phyloP scores from a whole-genome alignment of 1,140 invertebrate species.

The Zaprionus kolodkinae region DNA sequence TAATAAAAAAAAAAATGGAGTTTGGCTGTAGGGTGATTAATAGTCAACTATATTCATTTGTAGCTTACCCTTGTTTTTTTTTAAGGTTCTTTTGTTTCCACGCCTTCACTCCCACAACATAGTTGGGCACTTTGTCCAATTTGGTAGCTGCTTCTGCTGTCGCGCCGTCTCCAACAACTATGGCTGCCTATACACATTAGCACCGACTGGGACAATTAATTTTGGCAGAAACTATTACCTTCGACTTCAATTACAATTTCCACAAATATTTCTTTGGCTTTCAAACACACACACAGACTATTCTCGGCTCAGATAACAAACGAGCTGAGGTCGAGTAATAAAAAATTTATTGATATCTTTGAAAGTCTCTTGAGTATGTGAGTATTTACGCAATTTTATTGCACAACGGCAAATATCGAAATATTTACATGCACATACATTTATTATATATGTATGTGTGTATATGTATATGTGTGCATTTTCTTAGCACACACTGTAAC shows the following conservation, averaged over 20 bases:
- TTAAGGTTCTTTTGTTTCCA: constrained; percentile 3
- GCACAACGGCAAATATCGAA: constrained; percentile 38
- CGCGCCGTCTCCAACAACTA: constrained; percentile 18
- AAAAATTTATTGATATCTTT: constrained; percentile 59
- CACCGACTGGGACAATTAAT: constrained; percentile 36
- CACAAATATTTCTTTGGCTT: constrained; percentile 42
- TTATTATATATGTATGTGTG: background rate
- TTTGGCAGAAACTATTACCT: constrained; percentile 38
- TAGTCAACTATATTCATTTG: too few relatives aligned
- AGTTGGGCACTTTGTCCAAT: constrained; percentile 30
- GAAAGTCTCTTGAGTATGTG: constrained; percentile 29
- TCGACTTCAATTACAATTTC: constrained; percentile 36
- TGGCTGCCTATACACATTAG: constrained; percentile 38
- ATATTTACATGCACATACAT: constrained; percentile 29
- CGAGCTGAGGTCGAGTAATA: constrained; percentile 24
- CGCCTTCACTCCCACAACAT: background rate
- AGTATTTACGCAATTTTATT: constrained; percentile 54
- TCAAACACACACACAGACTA: constrained; percentile 12
- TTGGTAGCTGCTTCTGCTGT: constrained; percentile 22
- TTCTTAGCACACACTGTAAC: background rate
- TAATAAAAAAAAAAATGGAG: too few relatives aligned
- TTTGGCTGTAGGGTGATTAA: too few relatives aligned
- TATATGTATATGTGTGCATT: background rate
- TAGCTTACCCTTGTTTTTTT: background rate
- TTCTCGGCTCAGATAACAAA: constrained; percentile 12